These are phyloP conservation scores for Dolomedes plantarius DNA, from an alignment of 2,888 invertebrate genomes.

Conservation along the genomic window DNA sequence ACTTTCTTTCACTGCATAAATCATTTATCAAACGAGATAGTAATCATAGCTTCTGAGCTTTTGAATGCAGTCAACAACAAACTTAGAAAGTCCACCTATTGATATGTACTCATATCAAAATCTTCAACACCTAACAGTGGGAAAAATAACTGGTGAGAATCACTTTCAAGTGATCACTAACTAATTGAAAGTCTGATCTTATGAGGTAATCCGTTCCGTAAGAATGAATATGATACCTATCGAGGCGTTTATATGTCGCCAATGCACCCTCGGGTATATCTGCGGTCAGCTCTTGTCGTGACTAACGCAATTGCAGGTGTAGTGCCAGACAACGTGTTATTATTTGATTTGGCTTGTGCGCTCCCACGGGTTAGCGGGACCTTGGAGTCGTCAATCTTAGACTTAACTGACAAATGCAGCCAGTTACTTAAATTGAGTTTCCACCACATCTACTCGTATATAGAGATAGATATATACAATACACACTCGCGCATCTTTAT, in stretches of 20 bases:
- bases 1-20: no score
- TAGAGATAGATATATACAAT: no score
- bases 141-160: neutral
- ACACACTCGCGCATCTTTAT: no score
- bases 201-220: neutral
- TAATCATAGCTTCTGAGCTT: no score
- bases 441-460: conserved; percentile 24
- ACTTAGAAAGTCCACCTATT: no score
- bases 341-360: conserved; percentile 60
- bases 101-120: no score
- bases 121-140: no score
- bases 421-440: conserved; percentile 39
- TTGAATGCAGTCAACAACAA: no score
- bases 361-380: conserved; percentile 33
- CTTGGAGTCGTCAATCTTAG: conserved; percentile 61
- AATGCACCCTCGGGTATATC: conserved; percentile 9
- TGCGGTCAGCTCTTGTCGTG: conserved; percentile 59
- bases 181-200: neutral
- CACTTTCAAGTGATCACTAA: neutral
- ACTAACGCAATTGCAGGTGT: conserved; percentile 51
- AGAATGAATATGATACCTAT: conserved; percentile 10
- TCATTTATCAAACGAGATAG: no score
- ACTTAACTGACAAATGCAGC: conserved; percentile 47
- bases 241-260: conserved; percentile 44
- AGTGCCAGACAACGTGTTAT: conserved; percentile 58